Percentiles rank a stretch among this genome's conserved stretches.
phyloP scores from a whole-genome alignment of 1,140 invertebrate species.

The Aphis craccivora region DNA sequence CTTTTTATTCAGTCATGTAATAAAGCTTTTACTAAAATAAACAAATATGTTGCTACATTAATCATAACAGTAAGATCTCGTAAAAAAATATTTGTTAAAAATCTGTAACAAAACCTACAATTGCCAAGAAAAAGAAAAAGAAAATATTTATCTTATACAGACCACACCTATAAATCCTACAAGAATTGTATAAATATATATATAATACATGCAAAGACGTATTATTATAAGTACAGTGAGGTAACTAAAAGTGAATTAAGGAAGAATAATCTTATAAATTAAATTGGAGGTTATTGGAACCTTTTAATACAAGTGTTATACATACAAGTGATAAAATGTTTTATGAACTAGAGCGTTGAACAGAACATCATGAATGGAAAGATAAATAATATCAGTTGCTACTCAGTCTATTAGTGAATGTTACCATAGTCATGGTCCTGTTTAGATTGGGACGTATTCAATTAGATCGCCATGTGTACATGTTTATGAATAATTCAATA shows the following conservation, averaged over 20 bases:
- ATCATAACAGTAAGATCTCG: neutral
- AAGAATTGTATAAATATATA: neutral
- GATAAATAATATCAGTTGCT: neutral
- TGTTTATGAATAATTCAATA: neutral
- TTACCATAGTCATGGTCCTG: neutral
- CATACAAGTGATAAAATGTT: neutral
- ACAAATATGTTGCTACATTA: neutral
- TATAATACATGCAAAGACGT: neutral
- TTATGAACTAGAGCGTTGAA: neutral
- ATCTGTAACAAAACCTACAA: neutral
- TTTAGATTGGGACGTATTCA: neutral
- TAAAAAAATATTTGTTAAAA: neutral
- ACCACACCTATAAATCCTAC: neutral
- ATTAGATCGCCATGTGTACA: neutral
- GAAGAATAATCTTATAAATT: neutral
- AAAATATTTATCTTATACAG: neutral
- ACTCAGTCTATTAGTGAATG: neutral
- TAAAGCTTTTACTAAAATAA: conserved; percentile 29
- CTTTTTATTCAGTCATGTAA: neutral
- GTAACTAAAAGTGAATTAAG: neutral
- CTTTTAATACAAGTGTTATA: neutral
- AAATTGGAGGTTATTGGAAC: neutral
- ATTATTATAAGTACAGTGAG: neutral
- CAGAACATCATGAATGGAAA: neutral
- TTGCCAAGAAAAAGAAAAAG: neutral